Percentiles rank a stretch among this genome's conserved stretches.
phyloP scores from a whole-genome alignment of 2,888 invertebrate genomes.

The Meteorus colon region DNA sequence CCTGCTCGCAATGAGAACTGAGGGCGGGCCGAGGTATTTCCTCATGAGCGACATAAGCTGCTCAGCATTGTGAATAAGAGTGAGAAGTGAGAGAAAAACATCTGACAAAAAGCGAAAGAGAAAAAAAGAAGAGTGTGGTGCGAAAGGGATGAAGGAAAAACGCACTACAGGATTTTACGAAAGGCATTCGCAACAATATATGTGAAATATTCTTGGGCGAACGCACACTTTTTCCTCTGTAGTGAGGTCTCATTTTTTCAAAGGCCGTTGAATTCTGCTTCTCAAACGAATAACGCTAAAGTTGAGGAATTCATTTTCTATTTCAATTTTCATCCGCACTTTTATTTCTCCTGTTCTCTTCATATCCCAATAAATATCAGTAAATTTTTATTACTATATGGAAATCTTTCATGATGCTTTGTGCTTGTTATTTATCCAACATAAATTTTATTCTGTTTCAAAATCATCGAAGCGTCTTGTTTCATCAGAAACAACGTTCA shows the following conservation, averaged over 20 bases:
- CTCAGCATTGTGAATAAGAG: neutral
- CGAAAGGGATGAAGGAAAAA: neutral
- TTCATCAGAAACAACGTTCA: slow-evolving; percentile 31
- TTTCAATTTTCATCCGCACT: slow-evolving; percentile 33
- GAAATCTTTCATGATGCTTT: neutral
- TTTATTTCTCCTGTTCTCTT: neutral
- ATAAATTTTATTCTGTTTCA: neutral
- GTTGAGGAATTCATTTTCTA: slow-evolving; percentile 17
- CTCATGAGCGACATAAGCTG: slow-evolving; percentile 46
- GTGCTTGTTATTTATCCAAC: neutral
- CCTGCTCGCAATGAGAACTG: slow-evolving; percentile 31
- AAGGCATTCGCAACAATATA: slow-evolving; percentile 11
- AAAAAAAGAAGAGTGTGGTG: neutral
- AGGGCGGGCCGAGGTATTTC: slow-evolving; percentile 49
- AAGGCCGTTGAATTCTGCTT: slow-evolving; percentile 21
- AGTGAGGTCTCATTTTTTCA: slow-evolving; percentile 8
- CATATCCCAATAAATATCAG: neutral
- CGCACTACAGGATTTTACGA: slow-evolving; percentile 10
- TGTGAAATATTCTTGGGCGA: slow-evolving; percentile 9
- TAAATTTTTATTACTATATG: neutral
- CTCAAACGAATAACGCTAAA: slow-evolving; percentile 1
- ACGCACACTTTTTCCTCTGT: slow-evolving; percentile 6
- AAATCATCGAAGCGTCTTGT: slow-evolving; percentile 31
- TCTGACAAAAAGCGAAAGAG: neutral
- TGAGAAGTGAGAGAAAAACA: neutral